Evolutionary conservation across 2,797 vertebrate species (phyloP).

Genomic region (Pantherophis alleghaniensis): DNA sequence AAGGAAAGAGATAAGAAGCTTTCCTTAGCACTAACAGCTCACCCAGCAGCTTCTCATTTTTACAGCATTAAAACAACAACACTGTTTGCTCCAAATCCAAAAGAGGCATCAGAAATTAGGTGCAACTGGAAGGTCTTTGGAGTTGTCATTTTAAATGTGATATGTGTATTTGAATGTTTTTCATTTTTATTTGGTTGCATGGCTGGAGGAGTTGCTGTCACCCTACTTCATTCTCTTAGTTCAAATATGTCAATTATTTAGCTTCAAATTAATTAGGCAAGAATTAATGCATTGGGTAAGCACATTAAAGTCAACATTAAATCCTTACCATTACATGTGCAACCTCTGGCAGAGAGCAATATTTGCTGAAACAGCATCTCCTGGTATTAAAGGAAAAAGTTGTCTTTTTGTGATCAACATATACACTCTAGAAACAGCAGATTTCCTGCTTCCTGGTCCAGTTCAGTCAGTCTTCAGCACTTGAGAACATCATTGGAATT

Average conservation of each 20-base stretch:
- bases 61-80: background rate
- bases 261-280: slow-evolving; percentile 27
- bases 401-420: background rate
- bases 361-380: background rate
- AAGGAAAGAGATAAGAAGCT: slow-evolving; percentile 32
- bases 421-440: background rate
- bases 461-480: background rate
- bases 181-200: slow-evolving; percentile 8
- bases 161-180: background rate
- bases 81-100: background rate
- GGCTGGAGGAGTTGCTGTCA: background rate
- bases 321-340: background rate
- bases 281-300: background rate
- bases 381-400: background rate
- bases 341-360: background rate
- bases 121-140: background rate
- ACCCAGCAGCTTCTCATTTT: background rate
- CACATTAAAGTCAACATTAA: slow-evolving; percentile 25
- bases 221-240: slow-evolving; percentile 1
- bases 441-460: background rate
- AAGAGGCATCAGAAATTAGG: background rate
- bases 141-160: background rate
- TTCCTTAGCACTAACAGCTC: background rate
- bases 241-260: slow-evolving; percentile 32
- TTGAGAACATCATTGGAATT: background rate